phyloP scores from a whole-genome alignment of 2,888 invertebrate species.

The Drosophila nr. fundita region DNA sequence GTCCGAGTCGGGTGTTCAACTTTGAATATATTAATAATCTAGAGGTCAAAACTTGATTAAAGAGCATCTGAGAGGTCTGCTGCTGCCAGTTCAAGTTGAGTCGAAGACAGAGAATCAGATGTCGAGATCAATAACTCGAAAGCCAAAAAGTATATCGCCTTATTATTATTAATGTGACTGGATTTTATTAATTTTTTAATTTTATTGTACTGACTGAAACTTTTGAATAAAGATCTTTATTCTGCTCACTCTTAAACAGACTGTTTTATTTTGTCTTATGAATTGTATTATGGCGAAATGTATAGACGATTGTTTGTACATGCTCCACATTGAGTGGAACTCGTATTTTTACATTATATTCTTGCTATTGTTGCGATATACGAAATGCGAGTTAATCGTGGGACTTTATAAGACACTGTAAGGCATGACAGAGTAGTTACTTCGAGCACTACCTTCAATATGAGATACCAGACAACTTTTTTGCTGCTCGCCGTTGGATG shows the following conservation, averaged over 20 bases:
- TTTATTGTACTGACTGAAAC: neutral
- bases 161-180: no score
- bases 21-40: neutral
- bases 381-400: neutral
- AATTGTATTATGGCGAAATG: neutral
- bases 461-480: neutral
- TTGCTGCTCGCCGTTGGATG: neutral
- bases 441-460: neutral
- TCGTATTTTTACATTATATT: neutral
- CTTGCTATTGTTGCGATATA: neutral
- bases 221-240: neutral
- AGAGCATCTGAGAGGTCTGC: neutral
- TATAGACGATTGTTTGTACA: neutral
- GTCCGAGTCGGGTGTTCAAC: neutral
- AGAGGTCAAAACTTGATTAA: no score
- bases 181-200: no score
- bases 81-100: no score
- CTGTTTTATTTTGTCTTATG: neutral
- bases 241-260: neutral
- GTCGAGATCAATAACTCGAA: no score
- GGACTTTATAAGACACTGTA: neutral
- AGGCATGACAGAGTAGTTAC: neutral
- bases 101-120: no score
- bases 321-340: neutral
- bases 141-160: no score